Percentiles rank a stretch among this genome's conserved stretches.
phyloP scores from a whole-genome alignment of 2,113 vertebrate genomes.

The Struthio camelus region DNA sequence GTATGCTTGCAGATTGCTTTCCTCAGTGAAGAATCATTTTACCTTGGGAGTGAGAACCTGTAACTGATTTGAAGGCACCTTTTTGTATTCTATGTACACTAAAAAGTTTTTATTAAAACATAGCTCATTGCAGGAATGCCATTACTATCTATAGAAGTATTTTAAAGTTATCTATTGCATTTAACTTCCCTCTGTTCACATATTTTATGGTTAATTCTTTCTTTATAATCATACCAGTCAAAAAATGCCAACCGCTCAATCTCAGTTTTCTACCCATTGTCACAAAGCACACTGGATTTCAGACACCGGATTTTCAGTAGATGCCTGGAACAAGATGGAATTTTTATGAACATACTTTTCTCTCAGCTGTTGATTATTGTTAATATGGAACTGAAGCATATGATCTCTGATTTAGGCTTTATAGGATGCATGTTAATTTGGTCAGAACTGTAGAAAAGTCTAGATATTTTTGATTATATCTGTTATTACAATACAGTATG shows the following conservation, averaged over 20 bases:
- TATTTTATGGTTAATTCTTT: background rate
- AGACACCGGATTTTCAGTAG: background rate
- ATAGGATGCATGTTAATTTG: background rate
- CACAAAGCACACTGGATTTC: background rate
- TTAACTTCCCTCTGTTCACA: background rate
- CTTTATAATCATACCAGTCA: background rate
- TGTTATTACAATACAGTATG: background rate
- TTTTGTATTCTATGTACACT: background rate
- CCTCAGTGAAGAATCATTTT: background rate
- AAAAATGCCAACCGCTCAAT: background rate
- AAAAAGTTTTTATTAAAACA: background rate
- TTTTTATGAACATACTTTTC: background rate
- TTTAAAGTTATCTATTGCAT: background rate
- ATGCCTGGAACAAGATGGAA: background rate
- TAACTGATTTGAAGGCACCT: too few species aligned
- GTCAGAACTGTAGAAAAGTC: background rate
- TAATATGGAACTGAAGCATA: background rate
- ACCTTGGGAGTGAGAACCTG: background rate
- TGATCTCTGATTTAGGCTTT: background rate
- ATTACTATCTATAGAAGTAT: background rate
- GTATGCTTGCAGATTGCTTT: background rate
- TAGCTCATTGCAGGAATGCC: background rate
- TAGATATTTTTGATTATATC: background rate
- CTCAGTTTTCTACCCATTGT: background rate
- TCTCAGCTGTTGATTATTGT: background rate